Evolutionary conservation across 2,113 vertebrate genomes (phyloP), one percentile per base, ranked within the genome.

Genomic region (Actinemys pallida): DNA sequence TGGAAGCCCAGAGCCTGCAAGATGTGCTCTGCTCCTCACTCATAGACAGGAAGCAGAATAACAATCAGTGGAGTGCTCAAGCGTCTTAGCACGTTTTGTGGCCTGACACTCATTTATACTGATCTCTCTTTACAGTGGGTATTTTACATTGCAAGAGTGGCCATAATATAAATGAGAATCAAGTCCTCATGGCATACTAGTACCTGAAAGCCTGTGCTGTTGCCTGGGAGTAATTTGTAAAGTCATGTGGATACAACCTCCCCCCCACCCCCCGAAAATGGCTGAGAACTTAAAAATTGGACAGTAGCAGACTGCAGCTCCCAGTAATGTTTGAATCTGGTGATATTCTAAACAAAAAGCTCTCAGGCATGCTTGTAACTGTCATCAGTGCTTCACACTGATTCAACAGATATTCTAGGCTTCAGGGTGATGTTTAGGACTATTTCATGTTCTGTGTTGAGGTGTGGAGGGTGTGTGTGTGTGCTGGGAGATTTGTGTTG

Each of bases 11-110:
- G 13, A 86, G 75, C 10, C 72, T 91, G 65, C 87, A 86, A 3
- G 89, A 69, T 87, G 91, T 93, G 3, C 62, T 90, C 27, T 50
- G 85, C 12, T 1, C 69, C 8, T 76, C 80, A 87, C 69, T 88
- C 47, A 84, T 1, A 84, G 27, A n/a, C 45, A 57, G 90, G 76
- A 93, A 96, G 80, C 5, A 47, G 8, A 62, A 78, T 57, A 56
- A 94, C 90, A 95, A 92, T 42, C 80, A 80, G 16, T n/a, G 42
- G 52, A 82, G 13, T 87, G 75, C 50, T 93, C 62, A 86, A 62
- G 76, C 50, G 76, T 9, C n/a, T 10, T 78, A 96, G 10, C 0
- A 69, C 35, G 0, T 91, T 93, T 95, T 79, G 91, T 11, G 82
- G 87, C 31, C 20, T 54, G 24, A 56, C 89, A 7, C 6, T 79